Percentiles rank a stretch among this genome's conserved stretches.
Evolutionary conservation across 2,113 vertebrate genomes (phyloP).

Genomic region (Nothobranchius kuhntae): DNA sequence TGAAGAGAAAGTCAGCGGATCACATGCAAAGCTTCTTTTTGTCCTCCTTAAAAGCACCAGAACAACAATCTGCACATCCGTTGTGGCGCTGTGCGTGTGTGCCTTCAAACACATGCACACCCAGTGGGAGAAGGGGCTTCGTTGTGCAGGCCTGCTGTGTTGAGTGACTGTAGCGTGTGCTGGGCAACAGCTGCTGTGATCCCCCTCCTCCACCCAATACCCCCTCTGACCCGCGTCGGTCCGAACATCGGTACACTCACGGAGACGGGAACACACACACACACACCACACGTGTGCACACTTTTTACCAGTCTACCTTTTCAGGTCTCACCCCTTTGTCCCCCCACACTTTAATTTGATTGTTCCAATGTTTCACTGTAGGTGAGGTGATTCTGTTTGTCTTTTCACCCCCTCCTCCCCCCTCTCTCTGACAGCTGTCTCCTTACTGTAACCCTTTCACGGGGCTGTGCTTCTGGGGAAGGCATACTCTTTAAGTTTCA

Average conservation of each 20-base stretch:
- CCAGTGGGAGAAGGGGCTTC: constrained; percentile 72
- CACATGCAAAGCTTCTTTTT: constrained; percentile 29
- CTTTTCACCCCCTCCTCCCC: constrained; percentile 22
- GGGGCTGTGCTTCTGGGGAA: constrained; percentile 53
- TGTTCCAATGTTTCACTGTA: constrained; percentile 11
- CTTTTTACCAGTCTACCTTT: not conserved
- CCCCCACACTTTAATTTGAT: not conserved
- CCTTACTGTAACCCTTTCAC: constrained; percentile 66
- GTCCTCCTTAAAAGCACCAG: constrained; percentile 39
- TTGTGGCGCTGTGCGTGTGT: constrained; percentile 35
- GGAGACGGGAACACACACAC: constrained; percentile 7
- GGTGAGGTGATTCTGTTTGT: constrained; percentile 43
- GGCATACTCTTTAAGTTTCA: constrained; percentile 59
- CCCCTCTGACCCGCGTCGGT: constrained; percentile 47
- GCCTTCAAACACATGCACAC: constrained; percentile 22
- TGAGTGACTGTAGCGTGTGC: constrained; percentile 82
- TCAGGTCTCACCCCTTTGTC: not conserved
- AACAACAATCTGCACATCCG: constrained; percentile 50
- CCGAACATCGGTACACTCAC: constrained; percentile 36
- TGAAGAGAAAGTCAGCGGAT: constrained; percentile 34
- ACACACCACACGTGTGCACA: constrained; percentile 6
- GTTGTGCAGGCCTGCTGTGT: constrained; percentile 77
- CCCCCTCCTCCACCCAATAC: constrained; percentile 8
- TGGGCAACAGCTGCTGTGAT: constrained; percentile 80
- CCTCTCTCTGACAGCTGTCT: constrained; percentile 71